A percentile compares a stretch with the other conserved stretches of the same genome.
Evolutionary conservation across 2,797 vertebrate genomes (phyloP).

Genomic region (Falco naumanni): DNA sequence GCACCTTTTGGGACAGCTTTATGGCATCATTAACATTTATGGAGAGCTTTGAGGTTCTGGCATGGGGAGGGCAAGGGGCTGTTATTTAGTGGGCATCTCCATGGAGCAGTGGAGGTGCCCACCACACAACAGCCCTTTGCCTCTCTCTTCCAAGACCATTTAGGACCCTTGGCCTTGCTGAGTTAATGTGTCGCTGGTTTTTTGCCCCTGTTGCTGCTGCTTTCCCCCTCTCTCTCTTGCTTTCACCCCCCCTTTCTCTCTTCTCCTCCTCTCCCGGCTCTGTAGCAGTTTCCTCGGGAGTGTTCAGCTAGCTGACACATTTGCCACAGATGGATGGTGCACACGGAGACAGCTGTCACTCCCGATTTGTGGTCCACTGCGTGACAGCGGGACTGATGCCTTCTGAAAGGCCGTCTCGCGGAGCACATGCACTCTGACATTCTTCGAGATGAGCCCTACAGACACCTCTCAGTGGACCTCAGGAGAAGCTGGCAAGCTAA

Average conservation of each 20-base stretch:
- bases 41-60: neutral
- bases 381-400: conserved; percentile 87
- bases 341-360: conserved; percentile 87
- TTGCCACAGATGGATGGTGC: conserved; percentile 91
- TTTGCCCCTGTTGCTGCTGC: neutral
- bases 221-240: neutral
- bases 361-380: conserved; percentile 79
- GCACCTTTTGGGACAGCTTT: neutral
- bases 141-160: neutral
- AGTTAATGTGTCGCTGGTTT: neutral
- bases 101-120: neutral
- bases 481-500: conserved; percentile 80
- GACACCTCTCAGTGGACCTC: conserved; percentile 77
- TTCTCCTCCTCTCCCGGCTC: conserved; percentile 40
- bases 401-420: conserved; percentile 81
- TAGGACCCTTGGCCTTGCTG: neutral
- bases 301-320: conserved; percentile 86
- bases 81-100: neutral
- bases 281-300: conserved; percentile 71
- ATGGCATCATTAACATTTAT: neutral
- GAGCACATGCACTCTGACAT: conserved; percentile 87
- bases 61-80: neutral
- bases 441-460: conserved; percentile 82
- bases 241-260: neutral
- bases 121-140: neutral